Percentiles rank a stretch among this genome's conserved stretches.
phyloP scores from a whole-genome alignment of 2,888 invertebrate species.

The Drosophila testacea region DNA sequence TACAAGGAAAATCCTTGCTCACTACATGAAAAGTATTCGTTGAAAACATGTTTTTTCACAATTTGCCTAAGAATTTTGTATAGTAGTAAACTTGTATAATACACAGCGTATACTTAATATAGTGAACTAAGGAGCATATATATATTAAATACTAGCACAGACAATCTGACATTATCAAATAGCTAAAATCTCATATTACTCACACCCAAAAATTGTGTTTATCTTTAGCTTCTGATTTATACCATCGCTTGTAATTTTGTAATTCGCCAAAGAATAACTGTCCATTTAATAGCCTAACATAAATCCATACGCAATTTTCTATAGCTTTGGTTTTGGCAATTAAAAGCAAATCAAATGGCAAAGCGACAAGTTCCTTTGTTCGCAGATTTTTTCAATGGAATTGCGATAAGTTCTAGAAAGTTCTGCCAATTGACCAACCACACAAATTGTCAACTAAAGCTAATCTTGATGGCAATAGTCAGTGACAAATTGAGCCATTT shows the following conservation, averaged over 20 bases:
- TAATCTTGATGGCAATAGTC: slow-evolving; percentile 60
- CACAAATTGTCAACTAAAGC: slow-evolving; percentile 39
- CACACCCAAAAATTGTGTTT: slow-evolving; percentile 10
- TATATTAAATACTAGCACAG: background rate
- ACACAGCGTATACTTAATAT: slow-evolving; percentile 9
- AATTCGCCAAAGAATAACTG: slow-evolving; percentile 33
- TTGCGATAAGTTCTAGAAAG: slow-evolving; percentile 32
- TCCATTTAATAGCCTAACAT: slow-evolving; percentile 59
- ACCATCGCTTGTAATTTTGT: slow-evolving; percentile 11
- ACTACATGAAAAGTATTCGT: too few species aligned
- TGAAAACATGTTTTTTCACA: too few species aligned
- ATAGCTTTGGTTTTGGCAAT: slow-evolving; percentile 34
- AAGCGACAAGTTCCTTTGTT: slow-evolving; percentile 39
- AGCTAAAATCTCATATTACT: slow-evolving; percentile 7
- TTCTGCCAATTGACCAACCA: slow-evolving; percentile 32
- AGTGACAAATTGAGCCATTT: slow-evolving; percentile 40
- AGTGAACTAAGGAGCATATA: slow-evolving; percentile 2
- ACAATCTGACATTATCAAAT: background rate
- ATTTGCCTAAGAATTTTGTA: too few species aligned
- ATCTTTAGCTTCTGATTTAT: slow-evolving; percentile 22
- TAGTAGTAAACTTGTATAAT: background rate
- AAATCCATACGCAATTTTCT: slow-evolving; percentile 60
- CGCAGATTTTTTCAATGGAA: background rate
- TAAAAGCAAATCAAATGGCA: slow-evolving; percentile 61
- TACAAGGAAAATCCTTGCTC: too few species aligned